A percentile compares a stretch with the other conserved stretches of the same genome.
These are phyloP conservation scores for Eilema sororculum DNA, from an alignment of 2,888 invertebrate species.

Conservation along the genomic window DNA sequence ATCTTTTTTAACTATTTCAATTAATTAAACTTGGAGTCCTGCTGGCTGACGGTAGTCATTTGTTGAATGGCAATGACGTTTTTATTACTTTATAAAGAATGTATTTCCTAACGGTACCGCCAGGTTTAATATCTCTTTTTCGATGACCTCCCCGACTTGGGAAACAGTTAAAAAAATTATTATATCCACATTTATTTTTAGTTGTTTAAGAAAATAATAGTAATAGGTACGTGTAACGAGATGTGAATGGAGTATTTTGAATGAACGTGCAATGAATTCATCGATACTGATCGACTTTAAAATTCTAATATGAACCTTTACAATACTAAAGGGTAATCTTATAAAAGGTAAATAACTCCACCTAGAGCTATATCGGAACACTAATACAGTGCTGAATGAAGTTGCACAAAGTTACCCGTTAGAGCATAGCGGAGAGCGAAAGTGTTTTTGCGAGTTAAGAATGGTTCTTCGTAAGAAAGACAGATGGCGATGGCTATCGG, in stretches of 20 bases:
- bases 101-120: constrained; percentile 53
- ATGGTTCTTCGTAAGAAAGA: constrained; percentile 17
- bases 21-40: constrained; percentile 67
- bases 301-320: not conserved
- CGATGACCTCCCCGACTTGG: constrained; percentile 25
- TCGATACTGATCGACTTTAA: not conserved
- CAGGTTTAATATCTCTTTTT: constrained; percentile 29
- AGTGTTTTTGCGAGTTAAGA: constrained; percentile 32
- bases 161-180: constrained; percentile 26
- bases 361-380: constrained; percentile 29
- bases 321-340: not conserved
- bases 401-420: not conserved
- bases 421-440: constrained; percentile 20
- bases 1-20: constrained; percentile 74
- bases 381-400: constrained; percentile 3
- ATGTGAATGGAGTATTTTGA: constrained; percentile 9
- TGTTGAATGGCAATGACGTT: constrained; percentile 62
- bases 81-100: constrained; percentile 59
- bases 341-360: constrained; percentile 36
- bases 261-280: not conserved
- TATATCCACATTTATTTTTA: constrained; percentile 17
- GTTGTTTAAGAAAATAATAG: constrained; percentile 2
- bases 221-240: not conserved
- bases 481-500: constrained; percentile 38
- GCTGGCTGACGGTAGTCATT: constrained; percentile 71